Evolutionary conservation across 2,888 invertebrate species (phyloP), one percentile per base, ranked within the genome.

Genomic region (Bellardia pandia): DNA sequence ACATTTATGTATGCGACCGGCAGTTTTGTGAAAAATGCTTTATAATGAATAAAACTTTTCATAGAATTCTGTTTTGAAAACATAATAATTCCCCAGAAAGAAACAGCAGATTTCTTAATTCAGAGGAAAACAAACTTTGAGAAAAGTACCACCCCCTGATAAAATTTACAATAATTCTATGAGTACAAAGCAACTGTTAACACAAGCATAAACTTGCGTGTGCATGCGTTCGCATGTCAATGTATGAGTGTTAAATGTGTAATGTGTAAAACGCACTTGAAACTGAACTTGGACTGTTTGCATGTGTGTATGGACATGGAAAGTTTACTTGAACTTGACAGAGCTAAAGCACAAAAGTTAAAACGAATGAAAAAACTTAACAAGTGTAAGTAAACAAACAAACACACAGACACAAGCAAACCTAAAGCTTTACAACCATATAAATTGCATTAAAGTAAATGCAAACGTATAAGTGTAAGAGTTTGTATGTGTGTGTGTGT

Each of bases 301-400:
- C 13, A 72, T 56, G 64, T 14, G 42, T 62, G 51, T 42, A 8
- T 40, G 58, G 45, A 37, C 51, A 23, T 66, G 40, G 64, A 30
- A 68, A 64, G 58, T 76, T 86, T 68, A 82, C 85, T 80, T 88
- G 86, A 85, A 86, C 83, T 86, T 86, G 88, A 84, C 79, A 79
- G 37, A 75, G 79, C 74, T 66, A 30, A 45, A 80, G 58, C 14
- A 58, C 51, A 71, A 13, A 66, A 30, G 58, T 11, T 33, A 13
- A 23, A 58, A 8, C 3, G 8, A 16, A 2, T 56, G 3, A 66
- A 62, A 53, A 30, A 56, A 9, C 16, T 33, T 60, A 71, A 62
- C 66, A 30, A 30, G 40, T 33, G n/a, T 30, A 58, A 7, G 33
- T 11, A 53, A 16, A 11, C 14, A 72, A 7, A 72, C 23, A 14